Conservation (phyloP, 2,797 vertebrate species). For the Myripristis murdjan region DNA sequence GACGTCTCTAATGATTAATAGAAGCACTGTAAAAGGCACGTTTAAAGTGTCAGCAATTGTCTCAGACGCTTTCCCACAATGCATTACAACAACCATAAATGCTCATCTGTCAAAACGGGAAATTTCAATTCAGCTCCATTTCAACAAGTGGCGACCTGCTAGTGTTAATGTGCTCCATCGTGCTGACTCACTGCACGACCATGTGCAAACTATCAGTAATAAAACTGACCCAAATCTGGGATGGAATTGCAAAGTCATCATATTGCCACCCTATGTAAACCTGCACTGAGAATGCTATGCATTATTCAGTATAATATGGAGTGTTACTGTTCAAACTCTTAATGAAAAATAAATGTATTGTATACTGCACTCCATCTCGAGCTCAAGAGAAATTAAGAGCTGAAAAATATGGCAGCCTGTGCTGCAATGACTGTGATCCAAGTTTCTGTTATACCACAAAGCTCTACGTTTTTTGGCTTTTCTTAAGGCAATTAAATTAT, state of each 20-base stretch:
- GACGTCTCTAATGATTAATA: neutral
- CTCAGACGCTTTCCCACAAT: slow-evolving; percentile 11
- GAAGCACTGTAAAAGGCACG: neutral
- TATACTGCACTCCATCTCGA: neutral
- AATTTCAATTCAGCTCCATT: slow-evolving; percentile 27
- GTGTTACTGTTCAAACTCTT: neutral
- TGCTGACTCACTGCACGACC: slow-evolving; percentile 11
- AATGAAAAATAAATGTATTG: neutral
- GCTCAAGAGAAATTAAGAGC: neutral
- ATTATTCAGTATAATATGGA: slow-evolving; percentile 4
- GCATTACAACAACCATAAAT: slow-evolving; percentile 25
- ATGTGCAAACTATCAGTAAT: neutral
- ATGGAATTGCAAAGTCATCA: slow-evolving; percentile 6
- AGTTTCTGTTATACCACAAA: neutral
- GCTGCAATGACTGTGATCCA: neutral
- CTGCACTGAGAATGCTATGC: neutral
- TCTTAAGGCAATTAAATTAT: neutral
- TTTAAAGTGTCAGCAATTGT: neutral
- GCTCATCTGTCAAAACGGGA: slow-evolving; percentile 7
- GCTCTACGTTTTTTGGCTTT: neutral
- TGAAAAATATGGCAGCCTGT: neutral
- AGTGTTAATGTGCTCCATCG: slow-evolving; percentile 6
- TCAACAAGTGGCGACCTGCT: slow-evolving; percentile 36
- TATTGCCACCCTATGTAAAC: neutral
- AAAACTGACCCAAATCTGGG: neutral